A percentile compares a stretch with the other conserved stretches of the same genome.
phyloP scores from a whole-genome alignment of 2,113 vertebrate genomes.

The Cryptomyrus ogoouensis region DNA sequence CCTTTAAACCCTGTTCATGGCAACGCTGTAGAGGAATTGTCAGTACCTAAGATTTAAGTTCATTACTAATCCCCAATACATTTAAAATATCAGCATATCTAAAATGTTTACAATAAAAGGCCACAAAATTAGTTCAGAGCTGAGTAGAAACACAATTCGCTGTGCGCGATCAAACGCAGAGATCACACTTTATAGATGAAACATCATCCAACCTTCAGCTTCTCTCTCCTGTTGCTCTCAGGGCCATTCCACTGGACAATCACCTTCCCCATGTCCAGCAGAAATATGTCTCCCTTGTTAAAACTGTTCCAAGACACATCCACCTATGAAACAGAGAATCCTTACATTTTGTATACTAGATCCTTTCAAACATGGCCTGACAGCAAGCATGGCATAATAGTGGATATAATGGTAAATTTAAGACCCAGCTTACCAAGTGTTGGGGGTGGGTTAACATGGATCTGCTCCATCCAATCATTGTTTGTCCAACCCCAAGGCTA shows the following conservation, averaged over 20 bases:
- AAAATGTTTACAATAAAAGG: not conserved
- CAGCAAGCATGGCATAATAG: not conserved
- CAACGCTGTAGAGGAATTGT: not conserved
- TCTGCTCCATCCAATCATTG: not conserved
- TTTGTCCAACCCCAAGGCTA: not conserved
- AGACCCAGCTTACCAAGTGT: not conserved
- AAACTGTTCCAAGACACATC: constrained; percentile 80
- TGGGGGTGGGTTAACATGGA: not conserved
- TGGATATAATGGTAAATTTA: not conserved
- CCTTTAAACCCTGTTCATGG: not conserved
- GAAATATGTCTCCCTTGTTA: constrained; percentile 78
- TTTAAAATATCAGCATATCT: not conserved
- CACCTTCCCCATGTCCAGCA: constrained; percentile 80
- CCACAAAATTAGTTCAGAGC: not conserved
- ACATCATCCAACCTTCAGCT: constrained; percentile 65
- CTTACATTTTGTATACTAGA: not conserved
- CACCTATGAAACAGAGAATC: constrained; percentile 57
- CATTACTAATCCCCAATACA: not conserved
- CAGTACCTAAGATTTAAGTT: not conserved
- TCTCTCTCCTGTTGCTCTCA: constrained; percentile 75
- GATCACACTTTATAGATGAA: not conserved
- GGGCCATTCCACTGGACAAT: constrained; percentile 87
- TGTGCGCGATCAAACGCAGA: not conserved
- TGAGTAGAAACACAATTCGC: not conserved
- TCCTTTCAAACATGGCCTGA: not conserved